Base-by-base conservation (phyloP, 2,888 invertebrate species). In the Cancer borealis region DNA sequence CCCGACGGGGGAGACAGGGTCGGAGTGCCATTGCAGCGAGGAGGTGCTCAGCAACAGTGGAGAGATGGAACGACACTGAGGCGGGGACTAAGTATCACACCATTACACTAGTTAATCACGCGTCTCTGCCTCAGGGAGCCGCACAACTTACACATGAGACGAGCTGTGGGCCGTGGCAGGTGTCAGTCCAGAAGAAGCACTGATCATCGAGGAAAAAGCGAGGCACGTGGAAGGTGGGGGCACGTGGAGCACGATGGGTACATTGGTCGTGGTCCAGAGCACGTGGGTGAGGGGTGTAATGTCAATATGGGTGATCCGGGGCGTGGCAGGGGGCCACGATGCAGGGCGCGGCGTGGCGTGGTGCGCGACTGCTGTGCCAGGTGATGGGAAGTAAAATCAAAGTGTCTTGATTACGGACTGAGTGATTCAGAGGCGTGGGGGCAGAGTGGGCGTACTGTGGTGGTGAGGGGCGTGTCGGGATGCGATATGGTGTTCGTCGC, bases 31-130 rank as follows among this genome's bases (percentile, higher is more conserved):
- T 49, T 79, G 79, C 90, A 90, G 54, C n/a, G 8, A 14, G n/a
- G 88, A 45, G 90, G 54, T 49, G 90, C 49, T 90, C 90, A 90
- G 90, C 90, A 90, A 90, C 90, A 90, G 90, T 30, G 90, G 79
- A 4, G 90, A 90, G 30, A 12, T 26, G 30, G 90, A 90, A 47
- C 49, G n/a, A 49, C 54, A 90, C 54, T 49, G 30, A 46, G 90
- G 49, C 26, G 90, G 54, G 90, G 49, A 90, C 91, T n/a, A 39
- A 21, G 91, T 12, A 30, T 73, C 66, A 91, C 60, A 46, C 45
- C 60, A 39, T 66, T 39, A 45, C 66, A 54, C 90, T 39, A 66
- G 39, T 54, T 66, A 21, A 39, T 60, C 79, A 79, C 30, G 30
- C 30, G 79, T 79, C 79, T 79, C n/a, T 47, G 46, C 47, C 26